These are phyloP conservation scores for Bombus cullumanus DNA, from an alignment of 1,140 invertebrate genomes.

Conservation along the genomic window DNA sequence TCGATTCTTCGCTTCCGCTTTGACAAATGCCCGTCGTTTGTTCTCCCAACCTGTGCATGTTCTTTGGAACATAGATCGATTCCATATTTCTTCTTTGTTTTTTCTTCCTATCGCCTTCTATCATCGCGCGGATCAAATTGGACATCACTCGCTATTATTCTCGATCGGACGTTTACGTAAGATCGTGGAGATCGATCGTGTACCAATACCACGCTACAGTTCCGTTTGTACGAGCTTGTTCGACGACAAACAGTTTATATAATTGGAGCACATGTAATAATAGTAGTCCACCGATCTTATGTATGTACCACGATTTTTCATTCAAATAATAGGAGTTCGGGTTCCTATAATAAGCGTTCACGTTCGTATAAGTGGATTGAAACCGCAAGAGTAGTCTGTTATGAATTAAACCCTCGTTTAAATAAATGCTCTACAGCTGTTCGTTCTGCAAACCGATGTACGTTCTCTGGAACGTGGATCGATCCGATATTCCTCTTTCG, in stretches of 20 bases:
- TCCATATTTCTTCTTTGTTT: neutral
- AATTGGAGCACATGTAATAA: no score
- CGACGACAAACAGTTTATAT: no score
- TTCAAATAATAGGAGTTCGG: no score
- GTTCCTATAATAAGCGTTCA: no score
- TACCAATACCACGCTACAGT: neutral
- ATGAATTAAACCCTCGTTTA: neutral
- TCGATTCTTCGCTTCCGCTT: conserved; percentile 46
- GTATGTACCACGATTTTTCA: no score
- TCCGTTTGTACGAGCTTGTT: no score
- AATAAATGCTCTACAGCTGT: conserved; percentile 32
- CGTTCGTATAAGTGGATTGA: no score
- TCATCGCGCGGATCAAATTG: neutral
- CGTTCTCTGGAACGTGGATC: neutral
- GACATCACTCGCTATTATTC: no score
- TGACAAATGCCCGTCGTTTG: conserved; percentile 46
- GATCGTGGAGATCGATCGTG: neutral
- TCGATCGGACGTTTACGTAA: neutral
- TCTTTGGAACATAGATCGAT: neutral
- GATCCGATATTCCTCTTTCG: neutral
- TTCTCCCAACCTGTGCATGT: neutral
- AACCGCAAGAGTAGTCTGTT: no score
- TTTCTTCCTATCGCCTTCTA: neutral
- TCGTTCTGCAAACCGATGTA: neutral
- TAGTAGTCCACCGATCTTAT: no score